phyloP scores from a whole-genome alignment of 1,140 invertebrate species.

The Drosophila ironensis region DNA sequence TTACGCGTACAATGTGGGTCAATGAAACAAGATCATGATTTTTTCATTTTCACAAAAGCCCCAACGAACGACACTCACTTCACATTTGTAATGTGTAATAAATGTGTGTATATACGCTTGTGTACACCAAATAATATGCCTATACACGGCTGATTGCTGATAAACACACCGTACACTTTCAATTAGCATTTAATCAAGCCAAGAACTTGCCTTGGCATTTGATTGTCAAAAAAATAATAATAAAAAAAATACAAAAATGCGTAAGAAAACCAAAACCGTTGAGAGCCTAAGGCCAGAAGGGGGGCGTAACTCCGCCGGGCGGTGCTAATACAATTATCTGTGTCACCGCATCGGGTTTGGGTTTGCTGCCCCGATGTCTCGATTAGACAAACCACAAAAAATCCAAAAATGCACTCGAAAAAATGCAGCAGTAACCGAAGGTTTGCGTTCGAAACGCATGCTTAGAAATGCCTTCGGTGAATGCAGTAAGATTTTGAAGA shows the following conservation, averaged over 20 bases:
- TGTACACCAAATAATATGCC: no score
- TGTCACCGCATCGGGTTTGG: slow-evolving; percentile 26
- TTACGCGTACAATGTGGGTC: slow-evolving; percentile 48
- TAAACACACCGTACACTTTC: slow-evolving; percentile 39
- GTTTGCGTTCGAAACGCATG: no score
- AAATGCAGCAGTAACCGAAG: no score
- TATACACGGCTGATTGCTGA: slow-evolving; percentile 17
- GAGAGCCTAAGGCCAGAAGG: slow-evolving; percentile 1
- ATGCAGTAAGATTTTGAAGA: no score
- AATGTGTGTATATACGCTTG: not conserved
- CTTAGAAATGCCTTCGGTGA: no score
- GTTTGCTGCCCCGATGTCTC: slow-evolving; percentile 1
- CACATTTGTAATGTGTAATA: not conserved
- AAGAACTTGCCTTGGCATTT: slow-evolving; percentile 57
- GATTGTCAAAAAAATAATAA: slow-evolving; percentile 33
- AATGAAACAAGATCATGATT: slow-evolving; percentile 55
- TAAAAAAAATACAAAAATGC: not conserved
- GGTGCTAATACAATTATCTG: slow-evolving; percentile 57
- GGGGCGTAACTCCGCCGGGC: slow-evolving; percentile 14
- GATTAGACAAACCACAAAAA: slow-evolving; percentile 37
- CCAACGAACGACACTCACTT: slow-evolving; percentile 21
- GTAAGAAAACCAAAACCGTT: slow-evolving; percentile 6
- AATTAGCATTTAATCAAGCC: slow-evolving; percentile 61
- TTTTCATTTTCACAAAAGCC: slow-evolving; percentile 15
- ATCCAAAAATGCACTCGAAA: slow-evolving; percentile 21